Evolutionary conservation across 2,797 vertebrate species (phyloP).

Genomic region (Lithobates sylvaticus): DNA sequence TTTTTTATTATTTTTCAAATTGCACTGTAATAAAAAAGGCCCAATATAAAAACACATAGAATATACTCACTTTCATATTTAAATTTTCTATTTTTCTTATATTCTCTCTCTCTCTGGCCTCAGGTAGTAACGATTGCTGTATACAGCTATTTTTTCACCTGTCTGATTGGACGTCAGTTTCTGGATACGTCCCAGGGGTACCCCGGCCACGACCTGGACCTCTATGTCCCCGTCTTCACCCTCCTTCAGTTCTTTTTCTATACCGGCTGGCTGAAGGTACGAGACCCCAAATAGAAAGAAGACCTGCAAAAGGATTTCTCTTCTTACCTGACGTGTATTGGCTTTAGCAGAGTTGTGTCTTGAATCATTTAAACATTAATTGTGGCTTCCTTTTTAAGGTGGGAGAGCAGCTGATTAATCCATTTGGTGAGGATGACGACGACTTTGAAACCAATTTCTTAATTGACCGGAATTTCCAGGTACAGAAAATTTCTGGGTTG

Average conservation of each 20-base stretch:
- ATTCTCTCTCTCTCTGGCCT: constrained; percentile 74
- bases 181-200: constrained; percentile 89
- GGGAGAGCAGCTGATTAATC: constrained; percentile 92
- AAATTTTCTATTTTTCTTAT: neutral
- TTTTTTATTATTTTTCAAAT: too few relatives aligned
- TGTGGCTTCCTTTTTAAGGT: constrained; percentile 74
- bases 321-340: too few relatives aligned
- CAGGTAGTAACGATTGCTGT: constrained; percentile 94
- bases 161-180: constrained; percentile 92
- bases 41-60: too few relatives aligned
- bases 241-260: constrained; percentile 96
- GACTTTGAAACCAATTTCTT: constrained; percentile 94
- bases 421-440: constrained; percentile 93
- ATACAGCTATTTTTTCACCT: constrained; percentile 93
- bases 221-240: constrained; percentile 91
- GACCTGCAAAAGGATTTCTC: too few relatives aligned
- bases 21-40: too few relatives aligned
- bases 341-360: too few relatives aligned
- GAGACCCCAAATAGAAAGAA: too few relatives aligned
- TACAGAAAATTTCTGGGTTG: constrained; percentile 54
- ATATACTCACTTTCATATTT: neutral
- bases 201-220: constrained; percentile 87
- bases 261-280: constrained; percentile 93
- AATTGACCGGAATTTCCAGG: constrained; percentile 94
- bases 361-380: too few relatives aligned